Conservation (phyloP, 2,797 vertebrate genomes). For the Pristis pectinata region DNA sequence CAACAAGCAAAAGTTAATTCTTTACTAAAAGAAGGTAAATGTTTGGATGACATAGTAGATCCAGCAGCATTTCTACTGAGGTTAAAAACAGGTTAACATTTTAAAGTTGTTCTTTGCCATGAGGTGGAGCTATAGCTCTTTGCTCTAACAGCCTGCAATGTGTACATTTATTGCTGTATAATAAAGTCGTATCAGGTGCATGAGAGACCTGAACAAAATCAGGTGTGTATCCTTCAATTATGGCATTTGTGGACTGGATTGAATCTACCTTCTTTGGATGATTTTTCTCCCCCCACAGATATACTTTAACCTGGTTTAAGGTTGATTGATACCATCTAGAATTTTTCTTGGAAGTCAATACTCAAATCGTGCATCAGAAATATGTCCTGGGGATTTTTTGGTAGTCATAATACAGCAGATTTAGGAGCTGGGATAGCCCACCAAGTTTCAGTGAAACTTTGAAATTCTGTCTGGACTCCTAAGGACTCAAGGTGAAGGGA, state of each 20-base stretch:
- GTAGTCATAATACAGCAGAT: not conserved
- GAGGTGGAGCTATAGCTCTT: not conserved
- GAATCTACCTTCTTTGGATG: not conserved
- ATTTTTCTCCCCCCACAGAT: not conserved
- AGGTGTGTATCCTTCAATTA: not conserved
- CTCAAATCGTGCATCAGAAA: not conserved
- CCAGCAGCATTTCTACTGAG: not conserved
- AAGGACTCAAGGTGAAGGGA: not conserved
- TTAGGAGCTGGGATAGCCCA: not conserved
- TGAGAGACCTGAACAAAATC: not conserved
- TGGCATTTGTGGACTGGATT: constrained; percentile 4
- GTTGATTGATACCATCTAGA: not conserved
- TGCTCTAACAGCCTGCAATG: not conserved
- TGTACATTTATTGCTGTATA: not conserved
- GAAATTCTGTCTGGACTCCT: not conserved
- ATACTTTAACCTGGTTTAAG: not conserved
- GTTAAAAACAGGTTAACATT: not conserved
- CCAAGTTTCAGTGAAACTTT: not conserved
- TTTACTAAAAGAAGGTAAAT: not conserved
- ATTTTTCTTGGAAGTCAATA: not conserved
- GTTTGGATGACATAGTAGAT: not conserved
- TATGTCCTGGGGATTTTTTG: not conserved
- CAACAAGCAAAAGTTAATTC: not conserved
- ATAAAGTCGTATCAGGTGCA: not conserved
- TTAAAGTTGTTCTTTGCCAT: not conserved